phyloP scores from a whole-genome alignment of 2,888 invertebrate genomes.

The Himalopsyche japonica region DNA sequence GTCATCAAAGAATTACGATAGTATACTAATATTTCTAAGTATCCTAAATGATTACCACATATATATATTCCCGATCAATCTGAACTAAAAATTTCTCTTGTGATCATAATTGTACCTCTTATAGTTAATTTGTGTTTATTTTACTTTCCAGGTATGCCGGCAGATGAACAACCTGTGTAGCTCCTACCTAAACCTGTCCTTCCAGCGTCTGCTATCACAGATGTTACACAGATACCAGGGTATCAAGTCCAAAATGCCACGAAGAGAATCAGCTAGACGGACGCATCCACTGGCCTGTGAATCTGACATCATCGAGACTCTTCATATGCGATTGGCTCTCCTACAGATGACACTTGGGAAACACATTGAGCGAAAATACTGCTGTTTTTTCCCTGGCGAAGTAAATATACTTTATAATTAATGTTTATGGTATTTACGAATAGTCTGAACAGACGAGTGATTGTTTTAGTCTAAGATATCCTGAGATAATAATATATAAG shows the following conservation, averaged over 20 bases:
- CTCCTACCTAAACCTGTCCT: conserved; percentile 79
- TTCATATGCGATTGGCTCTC: conserved; percentile 88
- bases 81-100: no score
- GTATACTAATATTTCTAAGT: no score
- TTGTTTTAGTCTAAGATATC: no score
- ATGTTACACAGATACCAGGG: conserved; percentile 83
- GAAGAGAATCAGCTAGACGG: conserved; percentile 86
- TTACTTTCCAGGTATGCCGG: conserved; percentile 71
- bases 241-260: conserved; percentile 89
- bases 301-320: conserved; percentile 89
- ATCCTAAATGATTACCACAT: no score
- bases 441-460: no score
- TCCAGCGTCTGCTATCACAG: conserved; percentile 81
- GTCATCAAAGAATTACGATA: no score
- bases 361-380: conserved; percentile 90
- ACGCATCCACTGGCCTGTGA: conserved; percentile 90
- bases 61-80: no score
- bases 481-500: no score
- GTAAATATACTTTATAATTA: conserved; percentile 54
- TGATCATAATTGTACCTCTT: no score
- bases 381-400: conserved; percentile 94
- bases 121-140: neutral
- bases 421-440: no score
- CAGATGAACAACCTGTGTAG: conserved; percentile 81
- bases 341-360: conserved; percentile 94